phyloP scores from a whole-genome alignment of 2,888 invertebrate genomes.

The Eudemis profundana region DNA sequence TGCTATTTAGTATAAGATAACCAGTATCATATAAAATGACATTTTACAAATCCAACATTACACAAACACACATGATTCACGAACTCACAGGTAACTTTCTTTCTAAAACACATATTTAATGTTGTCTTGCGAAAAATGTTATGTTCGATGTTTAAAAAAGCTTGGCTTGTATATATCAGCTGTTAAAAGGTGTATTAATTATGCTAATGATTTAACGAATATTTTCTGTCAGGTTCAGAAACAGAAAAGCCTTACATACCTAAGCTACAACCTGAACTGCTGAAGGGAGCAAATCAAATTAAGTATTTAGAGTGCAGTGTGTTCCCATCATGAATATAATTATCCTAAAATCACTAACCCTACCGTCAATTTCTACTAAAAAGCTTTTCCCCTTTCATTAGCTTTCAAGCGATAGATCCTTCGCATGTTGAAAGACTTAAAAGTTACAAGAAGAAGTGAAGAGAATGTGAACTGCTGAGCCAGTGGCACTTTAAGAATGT shows the following conservation, averaged over 20 bases:
- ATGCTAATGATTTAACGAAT: slow-evolving; percentile 31
- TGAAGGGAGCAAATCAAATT: slow-evolving; percentile 78
- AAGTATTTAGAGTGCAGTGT: slow-evolving; percentile 68
- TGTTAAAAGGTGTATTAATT: slow-evolving; percentile 8
- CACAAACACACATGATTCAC: too few species aligned
- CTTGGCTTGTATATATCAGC: slow-evolving; percentile 2
- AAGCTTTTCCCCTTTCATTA: slow-evolving; percentile 15
- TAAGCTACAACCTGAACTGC: slow-evolving; percentile 76
- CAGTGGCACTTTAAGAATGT: background rate
- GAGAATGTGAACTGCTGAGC: background rate
- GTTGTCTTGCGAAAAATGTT: too few species aligned
- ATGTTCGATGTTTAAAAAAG: too few species aligned
- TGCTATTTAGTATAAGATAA: too few species aligned
- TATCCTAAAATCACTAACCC: slow-evolving; percentile 31
- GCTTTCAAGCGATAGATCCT: slow-evolving; percentile 1
- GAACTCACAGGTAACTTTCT: too few species aligned
- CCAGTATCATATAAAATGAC: too few species aligned
- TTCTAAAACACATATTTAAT: too few species aligned
- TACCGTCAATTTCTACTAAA: slow-evolving; percentile 30
- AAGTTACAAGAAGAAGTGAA: too few species aligned
- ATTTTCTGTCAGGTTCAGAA: slow-evolving; percentile 73
- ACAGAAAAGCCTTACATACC: slow-evolving; percentile 67
- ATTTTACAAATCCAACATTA: too few species aligned
- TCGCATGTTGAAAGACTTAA: slow-evolving; percentile 21
- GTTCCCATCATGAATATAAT: slow-evolving; percentile 8